Base-by-base conservation (phyloP, 2,888 invertebrate genomes). In the Sabatieria punctata region DNA sequence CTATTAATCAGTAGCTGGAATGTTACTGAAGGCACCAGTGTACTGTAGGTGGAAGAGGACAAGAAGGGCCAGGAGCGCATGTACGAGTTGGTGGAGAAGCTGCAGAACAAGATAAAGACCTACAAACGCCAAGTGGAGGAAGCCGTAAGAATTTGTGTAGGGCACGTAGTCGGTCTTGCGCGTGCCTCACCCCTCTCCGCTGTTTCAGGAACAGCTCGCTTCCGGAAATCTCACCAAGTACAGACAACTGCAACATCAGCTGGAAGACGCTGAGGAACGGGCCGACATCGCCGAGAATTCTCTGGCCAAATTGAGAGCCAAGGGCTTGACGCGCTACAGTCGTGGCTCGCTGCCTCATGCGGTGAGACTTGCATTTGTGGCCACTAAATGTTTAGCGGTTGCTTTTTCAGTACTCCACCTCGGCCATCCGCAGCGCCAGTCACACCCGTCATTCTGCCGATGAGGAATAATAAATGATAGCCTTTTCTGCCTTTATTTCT, bases 51-150 rank as follows among this genome's bases (percentile, higher is more conserved):
- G 55, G 95, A 97, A 67, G 97, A 97, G 72, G 97, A 97, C 76
- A 85, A 91, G 75, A 97, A 97, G 80, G 93, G 93, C 76, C 91
- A 95, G 76, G 91, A 95, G 71, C 85, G 93, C 68, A 86, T 95
- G 82, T 91, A 93, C 73, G 95, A 95, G 75, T 79, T 95, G 67
- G 91, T 93, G 62, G 97, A 97, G 77, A 95, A 95, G 77, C 80
- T 97, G 64, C 89, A 91, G 76, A 85, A 88, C 75, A 97, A 97
- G 82, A 91, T 97, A 79, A 95, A 95, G 80, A 89, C 91, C 64
- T 97, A 93, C 85, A 97, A 95, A 84, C 84, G 93, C 77, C 95
- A 97, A 78, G 91, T 95, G 69, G 95, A 97, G 69, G 95, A 97
- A 72, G 95, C 95, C 57, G 75, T 75, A 63, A 69, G 72, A 69